Percentiles rank a stretch among this genome's conserved stretches.
These are phyloP conservation scores for Andrena praecox DNA, from an alignment of 2,888 invertebrate genomes.

Conservation along the genomic window DNA sequence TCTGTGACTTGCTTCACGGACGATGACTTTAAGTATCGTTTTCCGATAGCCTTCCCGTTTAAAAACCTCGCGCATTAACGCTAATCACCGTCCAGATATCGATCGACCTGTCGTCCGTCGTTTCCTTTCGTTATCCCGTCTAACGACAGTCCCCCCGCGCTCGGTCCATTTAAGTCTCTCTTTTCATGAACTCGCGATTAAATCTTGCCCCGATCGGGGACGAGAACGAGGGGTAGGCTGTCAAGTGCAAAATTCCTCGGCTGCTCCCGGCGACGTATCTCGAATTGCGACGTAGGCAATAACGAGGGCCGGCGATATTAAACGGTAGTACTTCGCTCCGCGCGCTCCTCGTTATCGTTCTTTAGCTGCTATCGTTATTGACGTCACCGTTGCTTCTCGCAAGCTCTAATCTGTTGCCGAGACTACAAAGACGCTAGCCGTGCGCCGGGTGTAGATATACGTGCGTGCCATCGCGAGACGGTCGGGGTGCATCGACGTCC, in stretches of 20 bases:
- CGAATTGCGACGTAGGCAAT: background rate
- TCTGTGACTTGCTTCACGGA: slow-evolving; percentile 3
- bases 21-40: slow-evolving; percentile 39
- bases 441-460: slow-evolving; percentile 4
- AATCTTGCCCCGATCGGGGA: background rate
- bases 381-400: slow-evolving; percentile 34
- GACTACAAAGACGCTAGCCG: slow-evolving; percentile 42
- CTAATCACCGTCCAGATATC: slow-evolving; percentile 10
- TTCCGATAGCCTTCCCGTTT: slow-evolving; percentile 30
- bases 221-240: background rate
- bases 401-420: slow-evolving; percentile 21
- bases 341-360: slow-evolving; percentile 15
- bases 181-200: background rate
- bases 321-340: background rate
- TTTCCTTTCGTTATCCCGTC: background rate
- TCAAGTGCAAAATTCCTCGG: background rate
- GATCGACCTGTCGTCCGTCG: slow-evolving; percentile 18
- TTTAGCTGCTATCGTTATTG: background rate
- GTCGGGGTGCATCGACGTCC: slow-evolving; percentile 13
- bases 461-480: slow-evolving; percentile 12
- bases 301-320: background rate
- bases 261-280: background rate
- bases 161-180: background rate
- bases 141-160: background rate
- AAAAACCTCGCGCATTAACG: slow-evolving; percentile 27